Base-by-base conservation (phyloP, 1,140 invertebrate genomes). In the Stenopsyche tienmushanensis region DNA sequence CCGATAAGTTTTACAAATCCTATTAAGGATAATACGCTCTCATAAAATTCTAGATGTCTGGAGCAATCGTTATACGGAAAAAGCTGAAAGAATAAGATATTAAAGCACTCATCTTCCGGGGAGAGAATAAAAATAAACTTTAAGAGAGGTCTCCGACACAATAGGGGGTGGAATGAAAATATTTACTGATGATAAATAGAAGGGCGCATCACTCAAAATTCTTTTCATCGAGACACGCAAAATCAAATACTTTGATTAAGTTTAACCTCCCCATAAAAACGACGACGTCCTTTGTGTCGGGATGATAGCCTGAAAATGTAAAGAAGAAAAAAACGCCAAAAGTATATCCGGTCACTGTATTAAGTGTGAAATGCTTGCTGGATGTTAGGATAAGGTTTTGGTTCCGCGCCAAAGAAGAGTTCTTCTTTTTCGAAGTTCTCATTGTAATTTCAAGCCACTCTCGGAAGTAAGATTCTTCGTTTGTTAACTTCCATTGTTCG, bases 301-400 rank as follows among this genome's bases (percentile, higher is more conserved):
- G n/a, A n/a, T n/a, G n/a, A n/a, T n/a, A n/a, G n/a, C n/a, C n/a
- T n/a, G n/a, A n/a, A n/a, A n/a, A n/a, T n/a, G n/a, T n/a, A n/a
- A n/a, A n/a, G n/a, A n/a, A n/a, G n/a, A n/a, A n/a, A n/a, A n/a
- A n/a, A n/a, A n/a, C n/a, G n/a, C n/a, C n/a, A n/a, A n/a, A n/a
- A n/a, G n/a, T n/a, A n/a, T n/a, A n/a, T n/a, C n/a, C n/a, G n/a
- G n/a, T n/a, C n/a, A n/a, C n/a, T n/a, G n/a, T n/a, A n/a, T n/a
- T n/a, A 52, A 54, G 52, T 29, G 25, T 54, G 29, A 54, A 54
- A 29, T 54, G 52, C 29, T 29, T 54, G 25, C n/a, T 18, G 39
- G 52, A 54, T 29, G 39, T 54, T 25, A 54, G 25, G 52, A 54
- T 54, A 54, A 54, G 25, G 25, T 25, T 54, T 34, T 54, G 52